phyloP scores from a whole-genome alignment of 2,797 vertebrate genomes.

The Sebastes variabilis region DNA sequence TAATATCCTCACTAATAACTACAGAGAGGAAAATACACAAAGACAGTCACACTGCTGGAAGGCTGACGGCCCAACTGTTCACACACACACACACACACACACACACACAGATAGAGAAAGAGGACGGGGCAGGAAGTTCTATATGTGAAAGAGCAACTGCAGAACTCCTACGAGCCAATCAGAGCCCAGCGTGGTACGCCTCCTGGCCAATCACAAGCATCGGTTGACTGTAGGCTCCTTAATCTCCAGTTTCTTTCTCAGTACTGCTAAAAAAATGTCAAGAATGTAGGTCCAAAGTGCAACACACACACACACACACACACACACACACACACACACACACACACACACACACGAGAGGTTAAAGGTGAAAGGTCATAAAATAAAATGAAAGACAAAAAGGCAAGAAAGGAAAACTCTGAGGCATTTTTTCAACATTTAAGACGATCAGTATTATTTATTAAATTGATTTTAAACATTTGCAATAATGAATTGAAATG shows the following conservation, averaged over 20 bases:
- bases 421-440: not conserved
- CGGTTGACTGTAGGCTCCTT: conserved; percentile 49
- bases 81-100: conserved; percentile 20
- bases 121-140: conserved; percentile 37
- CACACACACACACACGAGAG: conserved; percentile 7
- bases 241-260: conserved; percentile 53
- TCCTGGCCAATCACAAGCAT: conserved; percentile 29
- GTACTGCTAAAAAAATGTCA: conserved; percentile 71
- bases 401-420: not conserved
- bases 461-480: not conserved
- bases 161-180: conserved; percentile 47
- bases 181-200: not conserved
- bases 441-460: not conserved
- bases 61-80: not conserved
- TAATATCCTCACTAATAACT: not conserved
- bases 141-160: conserved; percentile 33
- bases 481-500: not conserved
- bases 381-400: not conserved
- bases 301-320: conserved; percentile 33
- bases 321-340: conserved; percentile 35
- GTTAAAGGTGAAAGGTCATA: conserved; percentile 5
- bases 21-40: not conserved
- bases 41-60: not conserved
- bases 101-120: not conserved
- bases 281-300: conserved; percentile 68